A percentile compares a stretch with the other conserved stretches of the same genome.
phyloP scores from a whole-genome alignment of 2,888 invertebrate genomes.

The Neocrepidodera transversa region DNA sequence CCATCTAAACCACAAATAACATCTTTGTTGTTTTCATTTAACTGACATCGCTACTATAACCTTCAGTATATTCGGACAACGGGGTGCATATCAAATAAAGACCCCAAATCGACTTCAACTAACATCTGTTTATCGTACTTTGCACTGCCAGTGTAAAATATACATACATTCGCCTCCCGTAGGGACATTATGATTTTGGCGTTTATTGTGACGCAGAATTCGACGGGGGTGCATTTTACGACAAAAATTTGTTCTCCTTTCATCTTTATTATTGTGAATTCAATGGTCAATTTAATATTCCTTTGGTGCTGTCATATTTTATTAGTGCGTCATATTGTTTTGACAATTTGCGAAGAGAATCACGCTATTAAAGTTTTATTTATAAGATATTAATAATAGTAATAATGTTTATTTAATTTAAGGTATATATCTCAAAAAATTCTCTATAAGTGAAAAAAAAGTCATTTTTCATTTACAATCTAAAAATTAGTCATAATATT shows the following conservation, averaged over 20 bases:
- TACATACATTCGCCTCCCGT: slow-evolving; percentile 34
- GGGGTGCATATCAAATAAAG: slow-evolving; percentile 10
- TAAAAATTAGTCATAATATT: too few relatives aligned
- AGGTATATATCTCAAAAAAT: too few relatives aligned
- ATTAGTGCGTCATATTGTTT: slow-evolving; percentile 1
- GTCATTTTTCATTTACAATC: too few relatives aligned
- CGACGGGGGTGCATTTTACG: slow-evolving; percentile 26
- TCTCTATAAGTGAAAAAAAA: too few relatives aligned
- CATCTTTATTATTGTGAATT: slow-evolving; percentile 3
- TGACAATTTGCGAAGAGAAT: neutral
- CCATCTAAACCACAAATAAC: neutral
- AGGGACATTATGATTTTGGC: slow-evolving; percentile 30
- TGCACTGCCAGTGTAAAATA: slow-evolving; percentile 26
- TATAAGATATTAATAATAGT: too few relatives aligned
- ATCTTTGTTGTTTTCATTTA: neutral
- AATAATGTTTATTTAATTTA: too few relatives aligned
- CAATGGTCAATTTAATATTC: slow-evolving; percentile 3
- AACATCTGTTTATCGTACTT: slow-evolving; percentile 35
- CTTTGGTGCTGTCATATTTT: neutral
- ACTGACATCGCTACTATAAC: neutral
- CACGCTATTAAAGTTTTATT: too few relatives aligned
- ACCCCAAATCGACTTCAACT: neutral
- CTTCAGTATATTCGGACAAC: neutral
- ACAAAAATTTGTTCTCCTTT: slow-evolving; percentile 10
- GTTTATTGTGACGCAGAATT: slow-evolving; percentile 30